Conservation (phyloP, 2,888 invertebrate genomes). For the Drosophila mulleri region DNA sequence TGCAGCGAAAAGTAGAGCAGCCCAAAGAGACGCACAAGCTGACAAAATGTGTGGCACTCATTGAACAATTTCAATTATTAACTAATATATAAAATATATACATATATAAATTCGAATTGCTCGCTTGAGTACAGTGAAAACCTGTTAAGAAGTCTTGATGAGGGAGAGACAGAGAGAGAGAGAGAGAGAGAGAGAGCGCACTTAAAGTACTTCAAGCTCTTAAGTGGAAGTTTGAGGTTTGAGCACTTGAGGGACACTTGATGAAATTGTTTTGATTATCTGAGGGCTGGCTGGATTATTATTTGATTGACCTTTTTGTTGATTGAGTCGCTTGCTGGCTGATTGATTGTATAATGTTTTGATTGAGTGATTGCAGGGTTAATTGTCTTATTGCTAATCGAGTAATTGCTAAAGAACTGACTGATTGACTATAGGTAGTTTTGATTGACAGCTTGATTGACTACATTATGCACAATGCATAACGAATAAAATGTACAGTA, state of each 20-base stretch:
- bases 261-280: background rate
- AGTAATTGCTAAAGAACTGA: background rate
- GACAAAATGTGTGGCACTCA: slow-evolving; percentile 14
- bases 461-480: background rate
- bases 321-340: background rate
- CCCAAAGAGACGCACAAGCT: slow-evolving; percentile 15
- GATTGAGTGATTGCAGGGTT: background rate
- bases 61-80: slow-evolving; percentile 24
- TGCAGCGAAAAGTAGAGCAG: background rate
- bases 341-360: background rate
- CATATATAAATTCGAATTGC: background rate
- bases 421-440: background rate
- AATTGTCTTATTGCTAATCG: background rate
- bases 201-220: background rate
- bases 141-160: background rate
- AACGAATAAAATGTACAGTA: background rate
- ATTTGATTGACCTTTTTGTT: slow-evolving; percentile 4
- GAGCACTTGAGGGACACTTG: background rate
- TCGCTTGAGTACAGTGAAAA: slow-evolving; percentile 6
- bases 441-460: background rate
- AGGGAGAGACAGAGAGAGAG: background rate
- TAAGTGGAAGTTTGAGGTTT: background rate
- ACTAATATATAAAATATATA: background rate
- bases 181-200: background rate
- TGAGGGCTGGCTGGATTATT: background rate